These are phyloP conservation scores for Branchipolynoe longqiensis DNA, from an alignment of 2,888 invertebrate species.

Conservation along the genomic window DNA sequence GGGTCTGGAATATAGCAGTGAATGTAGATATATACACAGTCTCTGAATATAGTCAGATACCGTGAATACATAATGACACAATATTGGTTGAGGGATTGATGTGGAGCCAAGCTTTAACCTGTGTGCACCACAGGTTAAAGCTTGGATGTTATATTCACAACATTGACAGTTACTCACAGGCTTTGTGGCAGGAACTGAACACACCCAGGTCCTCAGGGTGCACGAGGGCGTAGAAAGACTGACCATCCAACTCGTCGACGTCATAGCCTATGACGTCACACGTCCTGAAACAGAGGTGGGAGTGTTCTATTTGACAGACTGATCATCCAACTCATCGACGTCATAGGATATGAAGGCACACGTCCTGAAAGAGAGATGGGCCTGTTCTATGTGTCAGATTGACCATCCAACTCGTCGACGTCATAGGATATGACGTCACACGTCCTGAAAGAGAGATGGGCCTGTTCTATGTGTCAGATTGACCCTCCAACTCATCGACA, in stretches of 20 bases:
- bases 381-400: not conserved
- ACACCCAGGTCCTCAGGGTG: constrained; percentile 75
- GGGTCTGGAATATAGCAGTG: no score
- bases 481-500: no score
- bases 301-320: constrained; percentile 62
- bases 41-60: no score
- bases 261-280: constrained; percentile 70
- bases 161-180: constrained; percentile 70
- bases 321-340: constrained; percentile 69
- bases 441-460: no score
- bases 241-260: constrained; percentile 69
- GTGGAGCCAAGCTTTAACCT: no score
- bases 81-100: no score
- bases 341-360: constrained; percentile 70
- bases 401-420: no score
- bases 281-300: constrained; percentile 66
- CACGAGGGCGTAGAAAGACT: constrained; percentile 72
- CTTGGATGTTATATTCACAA: not conserved
- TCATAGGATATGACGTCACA: no score
- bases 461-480: not conserved
- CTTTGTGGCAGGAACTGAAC: constrained; percentile 70
- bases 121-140: no score
- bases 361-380: constrained; percentile 66
- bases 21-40: no score
- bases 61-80: no score